Conservation (phyloP, 92 coral and sea anemone genomes). For the Porites evermanni region DNA sequence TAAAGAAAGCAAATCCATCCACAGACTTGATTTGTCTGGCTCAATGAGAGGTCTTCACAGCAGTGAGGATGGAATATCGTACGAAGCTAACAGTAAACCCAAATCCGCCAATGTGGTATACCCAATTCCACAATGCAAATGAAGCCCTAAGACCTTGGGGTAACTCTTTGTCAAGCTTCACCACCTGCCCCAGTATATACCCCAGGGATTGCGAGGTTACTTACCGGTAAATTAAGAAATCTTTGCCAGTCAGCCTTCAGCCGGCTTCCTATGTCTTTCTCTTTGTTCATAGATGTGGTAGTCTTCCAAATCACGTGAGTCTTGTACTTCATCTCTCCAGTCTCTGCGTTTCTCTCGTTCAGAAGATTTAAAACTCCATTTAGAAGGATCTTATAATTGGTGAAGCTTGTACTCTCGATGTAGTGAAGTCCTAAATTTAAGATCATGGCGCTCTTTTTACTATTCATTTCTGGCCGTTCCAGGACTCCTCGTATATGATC, state of each 20-base stretch:
- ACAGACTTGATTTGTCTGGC: too few species aligned
- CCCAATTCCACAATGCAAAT: too few species aligned
- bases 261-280: conserved; percentile 74
- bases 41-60: too few species aligned
- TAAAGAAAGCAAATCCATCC: too few species aligned
- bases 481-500: conserved; percentile 55
- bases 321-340: conserved; percentile 34
- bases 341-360: conserved; percentile 37
- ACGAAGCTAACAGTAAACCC: too few species aligned
- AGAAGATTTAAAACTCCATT: conserved; percentile 57
- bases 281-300: conserved; percentile 82
- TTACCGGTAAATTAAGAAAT: conserved; percentile 81
- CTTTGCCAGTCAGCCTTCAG: conserved; percentile 73
- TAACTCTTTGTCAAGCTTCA: neutral
- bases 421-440: conserved; percentile 88
- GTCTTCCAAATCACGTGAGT: conserved; percentile 87
- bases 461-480: conserved; percentile 75
- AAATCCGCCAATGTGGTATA: too few species aligned
- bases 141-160: too few species aligned
- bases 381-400: conserved; percentile 64
- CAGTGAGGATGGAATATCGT: too few species aligned
- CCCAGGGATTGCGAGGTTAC: neutral
- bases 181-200: neutral
- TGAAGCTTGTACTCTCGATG: conserved; percentile 64
- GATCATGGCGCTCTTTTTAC: conserved; percentile 76